Conservation (phyloP, 2,113 vertebrate species). For the Machaerirhynchus nigripectus region DNA sequence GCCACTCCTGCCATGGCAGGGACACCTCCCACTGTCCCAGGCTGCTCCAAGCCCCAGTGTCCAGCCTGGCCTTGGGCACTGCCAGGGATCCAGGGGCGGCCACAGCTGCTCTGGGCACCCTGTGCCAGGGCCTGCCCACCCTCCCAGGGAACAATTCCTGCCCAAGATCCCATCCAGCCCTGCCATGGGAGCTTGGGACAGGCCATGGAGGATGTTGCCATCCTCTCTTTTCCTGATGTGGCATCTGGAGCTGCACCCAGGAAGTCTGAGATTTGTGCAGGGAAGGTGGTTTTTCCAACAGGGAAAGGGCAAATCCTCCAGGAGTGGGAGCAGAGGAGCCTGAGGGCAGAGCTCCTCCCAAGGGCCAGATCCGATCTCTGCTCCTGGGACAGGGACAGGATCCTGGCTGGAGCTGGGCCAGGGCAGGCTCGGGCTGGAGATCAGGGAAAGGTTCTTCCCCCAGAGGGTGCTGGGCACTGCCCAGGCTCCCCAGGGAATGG, state of each 20-base stretch:
- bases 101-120: neutral
- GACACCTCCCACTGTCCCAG: neutral
- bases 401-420: neutral
- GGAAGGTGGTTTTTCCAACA: neutral
- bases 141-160: neutral
- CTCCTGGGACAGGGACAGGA: neutral
- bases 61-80: neutral
- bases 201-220: neutral
- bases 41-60: neutral
- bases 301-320: neutral
- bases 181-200: neutral
- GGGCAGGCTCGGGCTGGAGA: accelerated
- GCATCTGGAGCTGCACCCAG: neutral
- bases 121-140: neutral
- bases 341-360: neutral
- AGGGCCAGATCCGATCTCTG: neutral
- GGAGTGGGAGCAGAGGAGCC: neutral
- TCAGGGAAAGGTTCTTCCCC: neutral
- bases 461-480: neutral
- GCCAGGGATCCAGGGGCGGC: neutral
- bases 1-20: neutral
- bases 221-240: neutral
- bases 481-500: neutral
- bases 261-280: neutral
- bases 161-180: neutral